phyloP scores from a whole-genome alignment of 2,797 vertebrate species.

The Anas bahamensis region DNA sequence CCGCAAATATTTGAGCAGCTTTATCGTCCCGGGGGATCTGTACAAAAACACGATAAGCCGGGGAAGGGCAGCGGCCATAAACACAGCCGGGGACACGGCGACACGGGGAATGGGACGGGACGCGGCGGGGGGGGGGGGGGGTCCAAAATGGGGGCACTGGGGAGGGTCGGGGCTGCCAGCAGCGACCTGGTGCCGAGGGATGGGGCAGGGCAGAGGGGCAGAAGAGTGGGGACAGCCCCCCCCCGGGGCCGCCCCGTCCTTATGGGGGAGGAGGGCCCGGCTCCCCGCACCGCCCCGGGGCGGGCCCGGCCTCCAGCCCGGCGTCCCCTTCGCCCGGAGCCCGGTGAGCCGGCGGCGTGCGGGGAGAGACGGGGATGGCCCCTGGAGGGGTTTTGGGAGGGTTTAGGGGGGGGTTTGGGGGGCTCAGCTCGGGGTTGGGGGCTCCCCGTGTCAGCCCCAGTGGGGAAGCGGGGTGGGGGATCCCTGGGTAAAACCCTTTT shows the following conservation, averaged over 20 bases:
- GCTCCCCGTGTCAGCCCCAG: too few species aligned
- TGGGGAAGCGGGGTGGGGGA: too few species aligned
- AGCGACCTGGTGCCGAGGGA: too few species aligned
- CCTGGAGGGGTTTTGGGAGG: too few species aligned
- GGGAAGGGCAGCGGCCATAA: neutral
- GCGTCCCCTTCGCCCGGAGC: neutral
- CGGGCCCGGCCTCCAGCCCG: neutral
- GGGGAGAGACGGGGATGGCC: too few species aligned
- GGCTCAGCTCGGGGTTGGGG: too few species aligned
- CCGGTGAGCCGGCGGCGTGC: neutral
- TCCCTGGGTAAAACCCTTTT: too few species aligned
- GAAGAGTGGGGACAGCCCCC: too few species aligned
- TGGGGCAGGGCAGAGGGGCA: too few species aligned
- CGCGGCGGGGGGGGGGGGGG: too few species aligned
- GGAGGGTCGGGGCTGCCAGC: neutral
- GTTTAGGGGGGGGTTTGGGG: too few species aligned
- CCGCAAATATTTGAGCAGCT: constrained; percentile 58
- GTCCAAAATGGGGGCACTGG: too few species aligned
- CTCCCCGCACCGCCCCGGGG: neutral
- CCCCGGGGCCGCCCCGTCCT: neutral
- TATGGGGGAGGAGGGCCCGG: neutral
- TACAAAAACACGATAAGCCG: constrained; percentile 59
- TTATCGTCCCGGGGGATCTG: neutral
- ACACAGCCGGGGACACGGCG: neutral
- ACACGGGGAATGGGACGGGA: neutral